A percentile compares a stretch with the other conserved stretches of the same genome.
These are phyloP conservation scores for Stegodyphus mimosarum DNA, from an alignment of 1,140 invertebrate genomes.

Conservation along the genomic window DNA sequence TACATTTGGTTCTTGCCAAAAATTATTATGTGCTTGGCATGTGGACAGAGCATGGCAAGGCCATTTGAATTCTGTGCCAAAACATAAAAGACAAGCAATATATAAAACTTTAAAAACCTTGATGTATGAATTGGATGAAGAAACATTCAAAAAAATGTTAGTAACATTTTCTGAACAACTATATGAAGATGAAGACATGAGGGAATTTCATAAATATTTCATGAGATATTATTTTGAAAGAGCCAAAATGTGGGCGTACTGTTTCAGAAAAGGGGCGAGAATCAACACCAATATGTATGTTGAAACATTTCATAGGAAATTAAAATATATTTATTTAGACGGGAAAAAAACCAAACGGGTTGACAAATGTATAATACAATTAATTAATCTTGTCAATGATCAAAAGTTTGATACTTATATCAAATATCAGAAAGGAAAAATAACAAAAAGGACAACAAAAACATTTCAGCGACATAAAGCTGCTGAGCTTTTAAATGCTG, in stretches of 20 bases:
- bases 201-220: constrained; percentile 25
- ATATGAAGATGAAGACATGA: constrained; percentile 6
- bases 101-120: constrained; percentile 18
- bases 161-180: not conserved
- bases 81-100: not conserved
- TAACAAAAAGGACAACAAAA: not conserved
- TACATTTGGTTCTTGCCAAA: not conserved
- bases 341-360: constrained; percentile 11
- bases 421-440: not conserved
- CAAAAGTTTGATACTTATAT: not conserved
- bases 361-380: not conserved
- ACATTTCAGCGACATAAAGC: not conserved
- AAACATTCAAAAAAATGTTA: not conserved
- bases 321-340: constrained; percentile 11
- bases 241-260: constrained; percentile 16
- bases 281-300: constrained; percentile 8
- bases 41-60: constrained; percentile 16
- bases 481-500: too few species aligned
- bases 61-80: not conserved
- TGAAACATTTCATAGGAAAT: not conserved
- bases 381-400: constrained; percentile 4
- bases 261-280: not conserved
- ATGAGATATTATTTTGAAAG: not conserved
- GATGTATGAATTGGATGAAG: constrained; percentile 20
- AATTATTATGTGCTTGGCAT: constrained; percentile 28